Evolutionary conservation across 2,888 invertebrate species (phyloP).

Genomic region (Tethea ocularis): DNA sequence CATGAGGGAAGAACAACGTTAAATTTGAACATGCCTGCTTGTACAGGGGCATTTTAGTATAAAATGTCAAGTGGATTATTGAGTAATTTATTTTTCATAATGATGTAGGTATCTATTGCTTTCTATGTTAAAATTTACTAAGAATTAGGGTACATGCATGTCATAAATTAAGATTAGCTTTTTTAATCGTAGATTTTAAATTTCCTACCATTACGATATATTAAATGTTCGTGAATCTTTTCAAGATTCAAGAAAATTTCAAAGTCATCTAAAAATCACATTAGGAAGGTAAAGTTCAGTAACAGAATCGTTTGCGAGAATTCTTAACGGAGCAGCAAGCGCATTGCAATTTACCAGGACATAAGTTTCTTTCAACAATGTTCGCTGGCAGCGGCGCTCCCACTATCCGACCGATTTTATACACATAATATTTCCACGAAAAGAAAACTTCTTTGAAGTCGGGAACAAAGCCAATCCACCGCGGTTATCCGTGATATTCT

Average conservation of each 20-base stretch:
- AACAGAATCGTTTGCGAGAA: slow-evolving; percentile 4
- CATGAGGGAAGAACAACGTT: slow-evolving; percentile 75
- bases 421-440: slow-evolving; percentile 71
- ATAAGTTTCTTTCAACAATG: slow-evolving; percentile 45
- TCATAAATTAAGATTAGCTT: no score
- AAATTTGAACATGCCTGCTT: slow-evolving; percentile 78
- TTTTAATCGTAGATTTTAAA: no score
- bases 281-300: slow-evolving; percentile 9
- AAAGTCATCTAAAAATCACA: slow-evolving; percentile 1
- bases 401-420: slow-evolving; percentile 59
- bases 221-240: background rate
- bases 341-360: slow-evolving; percentile 49
- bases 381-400: slow-evolving; percentile 31
- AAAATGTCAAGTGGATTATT: slow-evolving; percentile 70
- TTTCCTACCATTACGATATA: no score
- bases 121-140: background rate
- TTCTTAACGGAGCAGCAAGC: slow-evolving; percentile 31
- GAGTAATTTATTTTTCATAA: slow-evolving; percentile 70
- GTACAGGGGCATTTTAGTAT: slow-evolving; percentile 61
- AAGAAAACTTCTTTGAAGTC: slow-evolving; percentile 82
- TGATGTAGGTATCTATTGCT: slow-evolving; percentile 24
- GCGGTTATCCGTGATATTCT: slow-evolving; percentile 81
- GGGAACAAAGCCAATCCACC: slow-evolving; percentile 80
- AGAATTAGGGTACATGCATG: background rate
- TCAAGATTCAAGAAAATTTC: background rate